Evolutionary conservation across 2,797 vertebrate species (phyloP).

Genomic region (Notoglanidium macrostoma): DNA sequence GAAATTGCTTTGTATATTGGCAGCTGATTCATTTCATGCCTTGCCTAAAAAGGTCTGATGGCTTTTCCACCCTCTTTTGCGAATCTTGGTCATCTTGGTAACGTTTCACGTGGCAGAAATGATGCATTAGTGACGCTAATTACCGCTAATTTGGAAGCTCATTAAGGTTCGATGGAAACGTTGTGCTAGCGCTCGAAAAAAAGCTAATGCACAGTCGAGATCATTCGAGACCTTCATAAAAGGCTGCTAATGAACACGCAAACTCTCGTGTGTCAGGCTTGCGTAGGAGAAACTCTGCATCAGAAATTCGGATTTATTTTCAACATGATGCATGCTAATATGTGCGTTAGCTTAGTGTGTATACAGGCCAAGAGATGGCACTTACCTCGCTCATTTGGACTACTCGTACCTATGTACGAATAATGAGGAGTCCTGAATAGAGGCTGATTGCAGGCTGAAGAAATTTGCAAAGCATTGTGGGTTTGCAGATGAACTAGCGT

Average conservation of each 20-base stretch:
- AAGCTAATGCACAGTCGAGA: slow-evolving; percentile 26
- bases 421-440: slow-evolving; percentile 66
- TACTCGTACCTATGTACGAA: slow-evolving; percentile 5
- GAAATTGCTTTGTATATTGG: slow-evolving; percentile 55
- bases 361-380: slow-evolving; percentile 1
- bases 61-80: background rate
- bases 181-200: slow-evolving; percentile 24
- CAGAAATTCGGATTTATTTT: slow-evolving; percentile 20
- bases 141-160: slow-evolving; percentile 56
- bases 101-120: slow-evolving; percentile 41
- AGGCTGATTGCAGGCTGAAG: slow-evolving; percentile 67
- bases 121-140: slow-evolving; percentile 53
- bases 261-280: slow-evolving; percentile 9
- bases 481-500: slow-evolving; percentile 42
- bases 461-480: slow-evolving; percentile 31
- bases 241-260: slow-evolving; percentile 41
- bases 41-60: slow-evolving; percentile 7
- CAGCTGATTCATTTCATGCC: slow-evolving; percentile 56
- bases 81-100: slow-evolving; percentile 25
- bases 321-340: slow-evolving; percentile 2
- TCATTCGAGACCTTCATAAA: slow-evolving; percentile 37
- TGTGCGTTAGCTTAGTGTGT: slow-evolving; percentile 5
- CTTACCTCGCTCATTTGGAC: slow-evolving; percentile 11
- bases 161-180: slow-evolving; percentile 44
- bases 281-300: background rate